Evolutionary conservation across 2,113 vertebrate genomes (phyloP).

Genomic region (Pygathrix nemaeus): DNA sequence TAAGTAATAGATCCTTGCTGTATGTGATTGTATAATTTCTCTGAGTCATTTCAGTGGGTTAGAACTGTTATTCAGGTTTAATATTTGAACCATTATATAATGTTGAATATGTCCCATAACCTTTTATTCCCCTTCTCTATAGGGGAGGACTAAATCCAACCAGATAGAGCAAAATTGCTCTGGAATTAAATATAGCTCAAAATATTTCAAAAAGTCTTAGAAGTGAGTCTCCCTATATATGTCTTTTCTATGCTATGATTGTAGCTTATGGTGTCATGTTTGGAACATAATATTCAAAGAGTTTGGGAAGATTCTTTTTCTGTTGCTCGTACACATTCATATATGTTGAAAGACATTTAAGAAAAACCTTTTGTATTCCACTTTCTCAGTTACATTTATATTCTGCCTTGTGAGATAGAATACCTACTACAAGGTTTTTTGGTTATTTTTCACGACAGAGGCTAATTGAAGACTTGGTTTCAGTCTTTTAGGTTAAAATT

Average conservation of each 20-base stretch:
- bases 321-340: neutral
- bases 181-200: conserved; percentile 27
- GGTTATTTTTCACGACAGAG: neutral
- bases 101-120: neutral
- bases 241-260: conserved; percentile 8
- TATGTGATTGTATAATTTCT: neutral
- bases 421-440: neutral
- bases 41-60: neutral
- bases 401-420: neutral
- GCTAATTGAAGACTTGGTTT: neutral
- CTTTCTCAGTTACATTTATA: neutral
- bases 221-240: neutral
- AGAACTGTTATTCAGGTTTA: conserved; percentile 12
- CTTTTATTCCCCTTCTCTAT: neutral
- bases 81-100: neutral
- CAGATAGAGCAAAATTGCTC: neutral
- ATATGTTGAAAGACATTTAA: conserved; percentile 21
- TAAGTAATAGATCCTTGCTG: neutral
- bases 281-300: conserved; percentile 10
- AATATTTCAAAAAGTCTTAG: neutral
- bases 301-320: neutral
- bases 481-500: neutral
- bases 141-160: neutral
- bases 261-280: neutral
- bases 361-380: neutral